Evolutionary conservation across 2,113 vertebrate genomes (phyloP), one percentile per base, ranked within the genome.

Genomic region (Tragelaphus buxtoni): DNA sequence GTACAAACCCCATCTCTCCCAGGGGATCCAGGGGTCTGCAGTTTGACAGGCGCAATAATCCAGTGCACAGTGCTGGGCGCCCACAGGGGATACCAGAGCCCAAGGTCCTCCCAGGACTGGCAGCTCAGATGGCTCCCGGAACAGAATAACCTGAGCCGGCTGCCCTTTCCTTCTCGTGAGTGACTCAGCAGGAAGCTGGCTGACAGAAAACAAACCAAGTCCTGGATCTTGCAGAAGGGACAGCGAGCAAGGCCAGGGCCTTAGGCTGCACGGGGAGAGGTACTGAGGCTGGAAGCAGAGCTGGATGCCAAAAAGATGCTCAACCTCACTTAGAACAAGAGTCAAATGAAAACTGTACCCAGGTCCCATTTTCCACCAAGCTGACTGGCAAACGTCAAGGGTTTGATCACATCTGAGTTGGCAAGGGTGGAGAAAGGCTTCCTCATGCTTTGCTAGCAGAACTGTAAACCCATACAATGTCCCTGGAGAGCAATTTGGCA

Each of bases 141-240:
- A 84, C 93, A 92, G 96, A 96, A 92, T 88, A 96, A 79, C 77
- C 61, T 13, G 42, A 90, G 61, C 77, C 61, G 1, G 56, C 42
- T 76, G 77, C 88, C 88, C 91, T 92, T 88, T 58, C 61, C 88
- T 77, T 90, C 80, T 42, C 8, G 20, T 49, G 63, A 51, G 88
- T 91, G 91, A 96, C 93, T 97, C 94, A 97, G 96, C 69, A 17
- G 82, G 94, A 69, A 77, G 84, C 84, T 28, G 8, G 88, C 17
- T 9, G 45, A 26, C 0, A 56, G 88, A 47, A 76, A 42, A 30
- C 53, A 53, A 28, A 39, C 10, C 58, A 2, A 9, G 42, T 2
- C 47, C 72, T 14, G 32, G 91, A n/a, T 47, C 87, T 65, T 17
- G 80, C 76, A 65, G 84, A 28, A 17, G 9, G 47, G 13, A 7